A percentile compares a stretch with the other conserved stretches of the same genome.
Evolutionary conservation across 1,140 invertebrate genomes (phyloP).

Genomic region (Drosophila pachea): DNA sequence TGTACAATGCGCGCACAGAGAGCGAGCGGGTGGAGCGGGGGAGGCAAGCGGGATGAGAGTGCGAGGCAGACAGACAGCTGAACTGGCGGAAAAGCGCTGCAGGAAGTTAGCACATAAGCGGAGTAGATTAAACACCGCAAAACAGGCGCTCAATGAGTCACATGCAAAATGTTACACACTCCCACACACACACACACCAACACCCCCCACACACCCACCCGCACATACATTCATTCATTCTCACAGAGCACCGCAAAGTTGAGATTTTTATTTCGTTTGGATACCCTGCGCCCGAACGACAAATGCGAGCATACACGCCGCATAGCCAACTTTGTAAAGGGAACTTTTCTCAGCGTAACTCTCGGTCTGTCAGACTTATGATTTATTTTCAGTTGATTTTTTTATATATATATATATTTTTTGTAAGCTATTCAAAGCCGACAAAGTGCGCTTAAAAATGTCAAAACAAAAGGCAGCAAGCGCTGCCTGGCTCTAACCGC

Average conservation of each 20-base stretch:
- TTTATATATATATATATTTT: slow-evolving; percentile 16
- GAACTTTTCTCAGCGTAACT: background rate
- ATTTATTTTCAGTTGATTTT: background rate
- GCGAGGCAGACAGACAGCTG: slow-evolving; percentile 14
- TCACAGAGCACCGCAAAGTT: slow-evolving; percentile 8
- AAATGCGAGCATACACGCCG: background rate
- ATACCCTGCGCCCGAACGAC: background rate
- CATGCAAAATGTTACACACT: slow-evolving; percentile 54
- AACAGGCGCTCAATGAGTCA: slow-evolving; percentile 73
- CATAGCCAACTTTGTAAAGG: background rate
- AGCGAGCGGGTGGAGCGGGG: background rate
- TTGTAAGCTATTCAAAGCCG: slow-evolving; percentile 50
- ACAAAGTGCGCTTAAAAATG: slow-evolving; percentile 69
- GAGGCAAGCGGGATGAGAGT: background rate
- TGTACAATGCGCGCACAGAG: slow-evolving; percentile 52
- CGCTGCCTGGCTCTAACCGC: slow-evolving; percentile 19
- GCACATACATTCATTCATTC: no score
- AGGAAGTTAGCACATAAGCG: slow-evolving; percentile 68
- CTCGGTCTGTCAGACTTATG: background rate
- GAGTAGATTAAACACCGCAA: slow-evolving; percentile 77
- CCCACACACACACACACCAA: background rate
- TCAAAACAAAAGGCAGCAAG: slow-evolving; percentile 46
- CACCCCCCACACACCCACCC: background rate
- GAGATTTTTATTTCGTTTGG: slow-evolving; percentile 18
- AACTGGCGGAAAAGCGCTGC: slow-evolving; percentile 25